Evolutionary conservation across 1,140 invertebrate genomes (phyloP), one percentile per base, ranked within the genome.

Genomic region (Lasioglossum albipes): DNA sequence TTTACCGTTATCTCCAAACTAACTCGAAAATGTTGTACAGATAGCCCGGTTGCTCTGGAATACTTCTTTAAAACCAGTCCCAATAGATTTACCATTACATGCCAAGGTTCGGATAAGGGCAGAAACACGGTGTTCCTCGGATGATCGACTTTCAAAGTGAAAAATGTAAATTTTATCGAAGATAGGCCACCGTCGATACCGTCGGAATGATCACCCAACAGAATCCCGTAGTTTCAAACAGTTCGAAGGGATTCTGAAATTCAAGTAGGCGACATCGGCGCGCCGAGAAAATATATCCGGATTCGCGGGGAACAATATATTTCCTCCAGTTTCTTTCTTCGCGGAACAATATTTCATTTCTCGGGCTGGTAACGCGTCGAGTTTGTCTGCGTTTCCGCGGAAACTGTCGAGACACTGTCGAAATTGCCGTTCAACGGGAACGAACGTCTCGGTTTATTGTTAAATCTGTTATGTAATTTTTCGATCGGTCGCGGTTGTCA

Each of bases 341-440:
- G 27, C 42, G 13, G 49, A 69, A 61, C 36, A 49, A 61, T 76
- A 69, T 76, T 69, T 76, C 75, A 61, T 61, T 61, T 76, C 49
- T 69, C 52, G 0, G 12, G 10, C 2, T 66, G 65, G 52, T 69
- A 20, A 6, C 75, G 49, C 41, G 59, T 49, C 18, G 22, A 22
- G 22, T 36, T 22, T 75, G 42, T 45, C 36, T 36, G 20, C 12
- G 57, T 2, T 22, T 22, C 18, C 7, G n/a, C 12, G 52, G 61
- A 12, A 69, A 66, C 68, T 67, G 18, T 22, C 69, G 65, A 18
- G 18, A 9, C 65, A 16, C 3, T 67, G 36, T 16, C 68, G 42
- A 76, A 13, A 41, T 4, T 36, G 12, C 12, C n/a, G 22, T 22
- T n/a, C 4, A 42, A 0, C 13, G 16, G 36, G 18, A 76, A 9